phyloP scores from a whole-genome alignment of 2,797 vertebrate species.

The Fratercula arctica region DNA sequence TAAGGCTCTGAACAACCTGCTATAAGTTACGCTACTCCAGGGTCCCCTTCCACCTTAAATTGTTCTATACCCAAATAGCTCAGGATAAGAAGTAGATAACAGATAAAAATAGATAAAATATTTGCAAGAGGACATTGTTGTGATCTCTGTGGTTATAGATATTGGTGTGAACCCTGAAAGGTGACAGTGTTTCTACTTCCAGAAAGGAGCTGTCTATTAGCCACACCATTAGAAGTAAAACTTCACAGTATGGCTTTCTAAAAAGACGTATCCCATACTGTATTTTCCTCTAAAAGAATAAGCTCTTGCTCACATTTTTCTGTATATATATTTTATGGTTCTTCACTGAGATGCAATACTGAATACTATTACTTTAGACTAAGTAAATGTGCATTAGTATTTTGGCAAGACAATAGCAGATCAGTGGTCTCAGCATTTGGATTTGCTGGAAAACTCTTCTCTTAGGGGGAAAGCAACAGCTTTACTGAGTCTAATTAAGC shows the following conservation, averaged over 20 bases:
- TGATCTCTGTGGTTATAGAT: neutral
- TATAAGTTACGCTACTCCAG: neutral
- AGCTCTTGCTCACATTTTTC: neutral
- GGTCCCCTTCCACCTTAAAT: neutral
- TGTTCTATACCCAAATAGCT: neutral
- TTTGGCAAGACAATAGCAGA: neutral
- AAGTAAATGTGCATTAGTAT: neutral
- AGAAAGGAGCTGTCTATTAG: neutral
- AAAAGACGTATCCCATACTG: fast-evolving
- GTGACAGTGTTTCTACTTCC: neutral
- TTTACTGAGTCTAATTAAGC: neutral
- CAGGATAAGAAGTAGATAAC: neutral
- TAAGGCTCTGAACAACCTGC: neutral
- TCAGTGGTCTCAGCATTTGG: neutral
- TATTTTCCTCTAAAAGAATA: neutral
- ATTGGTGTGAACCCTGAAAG: neutral
- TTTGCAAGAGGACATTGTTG: neutral
- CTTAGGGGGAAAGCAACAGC: neutral
- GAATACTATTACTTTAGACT: neutral
- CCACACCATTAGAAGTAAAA: neutral
- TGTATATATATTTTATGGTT: neutral
- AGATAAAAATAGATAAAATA: neutral
- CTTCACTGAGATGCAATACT: neutral
- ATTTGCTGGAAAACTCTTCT: neutral
- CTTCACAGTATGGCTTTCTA: neutral